Evolutionary conservation across 2,113 vertebrate genomes (phyloP), one percentile per base, ranked within the genome.

Genomic region (Podarcis muralis): DNA sequence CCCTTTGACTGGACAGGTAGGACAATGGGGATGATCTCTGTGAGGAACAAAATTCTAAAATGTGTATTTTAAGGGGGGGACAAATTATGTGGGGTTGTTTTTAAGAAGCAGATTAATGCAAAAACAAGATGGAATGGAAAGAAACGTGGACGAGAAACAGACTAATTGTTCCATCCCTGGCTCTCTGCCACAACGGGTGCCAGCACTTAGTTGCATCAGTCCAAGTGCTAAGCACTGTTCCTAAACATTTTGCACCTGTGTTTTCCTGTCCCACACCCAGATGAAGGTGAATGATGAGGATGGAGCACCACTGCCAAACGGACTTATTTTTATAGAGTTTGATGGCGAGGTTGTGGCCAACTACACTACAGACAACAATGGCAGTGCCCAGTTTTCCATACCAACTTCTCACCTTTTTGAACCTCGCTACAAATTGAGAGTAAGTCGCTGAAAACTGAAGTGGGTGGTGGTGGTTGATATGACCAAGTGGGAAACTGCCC

Each of bases 1-100:
- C 90, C 68, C 96, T 92, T 96, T 96, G 37, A 81, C 9, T 83
- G 97, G 96, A 90, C 93, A 95, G 91, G 97, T 97, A 87, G 6
- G 93, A 92, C 88, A 35, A 4, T 43, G n/a, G 43, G 80, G n/a
- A 89, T 1, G 0, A 68, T 68, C 59, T 48, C 37, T 65, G 7
- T 23, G 25, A 12, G 83, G 76, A 82, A 75, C 0, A 32, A 48
- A 48, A 11, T 71, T 13, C 9, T 13, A 35, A 35, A 81, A 25
- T 1, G 30, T 53, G 48, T 53, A 53, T 53, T 53, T 53, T 12
- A 53, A 53, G 9, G 11, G 48, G 48, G 48, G 1, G 48, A 12
- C 11, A 53, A 53, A 53, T 53, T 12, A 1, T 53, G 48, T 53
- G 48, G 48, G 48, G 48, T 53, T 53, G 9, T 53, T 53, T 12